phyloP scores from a whole-genome alignment of 2,797 vertebrate genomes.

The Tapera naevia region DNA sequence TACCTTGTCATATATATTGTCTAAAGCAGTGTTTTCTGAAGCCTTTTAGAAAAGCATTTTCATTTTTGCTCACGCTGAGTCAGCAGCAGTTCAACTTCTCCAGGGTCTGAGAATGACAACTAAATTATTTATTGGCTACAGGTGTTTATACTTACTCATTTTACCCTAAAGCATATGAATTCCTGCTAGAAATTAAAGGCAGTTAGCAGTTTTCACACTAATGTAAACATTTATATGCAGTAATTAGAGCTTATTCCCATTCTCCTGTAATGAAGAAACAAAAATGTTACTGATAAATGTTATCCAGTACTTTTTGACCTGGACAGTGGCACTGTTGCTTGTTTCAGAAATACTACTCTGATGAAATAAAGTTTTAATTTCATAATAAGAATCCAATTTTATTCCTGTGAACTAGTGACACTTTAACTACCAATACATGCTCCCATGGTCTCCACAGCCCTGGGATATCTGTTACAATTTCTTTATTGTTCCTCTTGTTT shows the following conservation, averaged over 20 bases:
- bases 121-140: conserved; percentile 9
- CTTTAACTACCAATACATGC: background rate
- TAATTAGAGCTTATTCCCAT: conserved; percentile 13
- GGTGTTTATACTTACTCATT: conserved; percentile 24
- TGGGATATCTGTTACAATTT: background rate
- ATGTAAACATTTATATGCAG: conserved; percentile 28
- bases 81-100: conserved; percentile 10
- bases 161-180: conserved; percentile 14
- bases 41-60: background rate
- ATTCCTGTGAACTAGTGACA: background rate
- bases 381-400: background rate
- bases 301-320: background rate
- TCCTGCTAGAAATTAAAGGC: background rate
- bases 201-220: conserved; percentile 8
- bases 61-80: background rate
- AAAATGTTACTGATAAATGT: background rate
- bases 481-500: background rate
- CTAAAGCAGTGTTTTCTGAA: background rate
- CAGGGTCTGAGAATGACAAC: background rate
- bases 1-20: background rate
- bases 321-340: background rate
- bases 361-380: background rate
- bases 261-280: background rate
- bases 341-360: background rate
- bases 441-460: background rate